A percentile compares a stretch with the other conserved stretches of the same genome.
Evolutionary conservation across 1,140 invertebrate species (phyloP).

Genomic region (Drosophila bifasciata): DNA sequence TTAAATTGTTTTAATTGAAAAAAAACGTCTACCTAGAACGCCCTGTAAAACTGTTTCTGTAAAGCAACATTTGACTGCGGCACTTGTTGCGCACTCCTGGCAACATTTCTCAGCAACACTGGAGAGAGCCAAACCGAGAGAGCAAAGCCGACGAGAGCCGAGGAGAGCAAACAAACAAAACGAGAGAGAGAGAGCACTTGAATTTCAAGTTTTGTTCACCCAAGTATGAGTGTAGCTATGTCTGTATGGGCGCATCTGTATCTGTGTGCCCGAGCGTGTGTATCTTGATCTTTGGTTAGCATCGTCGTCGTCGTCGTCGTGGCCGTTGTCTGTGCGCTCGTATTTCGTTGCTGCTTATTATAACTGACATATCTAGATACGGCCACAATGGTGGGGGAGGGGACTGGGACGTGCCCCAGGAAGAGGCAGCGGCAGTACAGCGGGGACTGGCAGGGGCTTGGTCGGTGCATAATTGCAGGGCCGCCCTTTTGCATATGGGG

Average conservation of each 20-base stretch:
- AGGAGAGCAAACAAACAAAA: slow-evolving; percentile 11
- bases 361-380: slow-evolving; percentile 76
- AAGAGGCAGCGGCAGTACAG: slow-evolving; percentile 2
- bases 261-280: slow-evolving; percentile 28
- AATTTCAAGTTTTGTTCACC: slow-evolving; percentile 73
- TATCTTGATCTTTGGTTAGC: slow-evolving; percentile 73
- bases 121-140: not conserved
- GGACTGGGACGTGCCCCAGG: slow-evolving; percentile 11
- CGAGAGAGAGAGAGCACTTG: slow-evolving; percentile 45
- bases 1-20: too few relatives aligned
- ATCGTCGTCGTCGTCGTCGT: slow-evolving; percentile 38
- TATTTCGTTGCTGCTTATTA: slow-evolving; percentile 74
- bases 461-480: slow-evolving; percentile 59
- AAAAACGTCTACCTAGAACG: too few relatives aligned
- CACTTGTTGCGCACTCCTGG: not conserved
- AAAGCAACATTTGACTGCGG: too few relatives aligned
- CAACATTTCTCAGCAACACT: not conserved
- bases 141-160: too few relatives aligned
- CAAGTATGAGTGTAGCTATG: slow-evolving; percentile 6
- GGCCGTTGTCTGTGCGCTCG: slow-evolving; percentile 48
- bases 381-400: not conserved
- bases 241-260: slow-evolving; percentile 4
- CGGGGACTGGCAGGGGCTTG: slow-evolving; percentile 1
- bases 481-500: slow-evolving; percentile 56
- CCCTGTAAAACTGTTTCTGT: too few relatives aligned